Conservation (phyloP, 2,797 vertebrate species). For the Pipistrellus kuhlii region DNA sequence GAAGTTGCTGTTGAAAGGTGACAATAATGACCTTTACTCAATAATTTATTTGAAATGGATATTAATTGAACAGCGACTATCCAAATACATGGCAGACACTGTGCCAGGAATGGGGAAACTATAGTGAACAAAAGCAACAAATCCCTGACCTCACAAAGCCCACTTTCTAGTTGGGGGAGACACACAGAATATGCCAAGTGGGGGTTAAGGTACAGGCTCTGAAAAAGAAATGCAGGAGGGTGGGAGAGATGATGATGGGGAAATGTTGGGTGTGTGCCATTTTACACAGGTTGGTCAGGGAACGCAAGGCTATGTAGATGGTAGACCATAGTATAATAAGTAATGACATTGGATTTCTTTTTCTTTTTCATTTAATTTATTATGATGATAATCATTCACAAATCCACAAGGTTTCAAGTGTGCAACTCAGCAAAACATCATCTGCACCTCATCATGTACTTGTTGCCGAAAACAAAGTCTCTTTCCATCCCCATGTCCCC, state of each 20-base stretch:
- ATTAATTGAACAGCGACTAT: neutral
- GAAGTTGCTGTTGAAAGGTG: neutral
- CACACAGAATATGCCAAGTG: too few relatives aligned
- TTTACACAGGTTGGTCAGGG: neutral
- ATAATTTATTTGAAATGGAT: neutral
- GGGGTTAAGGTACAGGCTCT: neutral
- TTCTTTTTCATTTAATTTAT: neutral
- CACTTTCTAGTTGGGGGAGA: neutral
- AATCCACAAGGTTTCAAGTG: neutral
- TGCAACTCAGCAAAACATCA: neutral
- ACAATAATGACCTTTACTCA: neutral
- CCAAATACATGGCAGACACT: neutral
- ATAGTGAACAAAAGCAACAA: neutral
- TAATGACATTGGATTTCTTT: neutral
- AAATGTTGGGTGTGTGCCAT: neutral
- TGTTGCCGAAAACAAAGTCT: neutral
- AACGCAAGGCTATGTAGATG: neutral
- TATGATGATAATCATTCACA: neutral
- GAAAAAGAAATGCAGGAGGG: neutral
- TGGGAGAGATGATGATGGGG: neutral
- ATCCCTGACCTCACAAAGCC: neutral
- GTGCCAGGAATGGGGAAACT: neutral
- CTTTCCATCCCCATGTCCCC: neutral
- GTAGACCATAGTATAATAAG: neutral
- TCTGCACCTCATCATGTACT: neutral